Evolutionary conservation across 2,797 vertebrate species (phyloP).

Genomic region (Decapterus maruadsi): DNA sequence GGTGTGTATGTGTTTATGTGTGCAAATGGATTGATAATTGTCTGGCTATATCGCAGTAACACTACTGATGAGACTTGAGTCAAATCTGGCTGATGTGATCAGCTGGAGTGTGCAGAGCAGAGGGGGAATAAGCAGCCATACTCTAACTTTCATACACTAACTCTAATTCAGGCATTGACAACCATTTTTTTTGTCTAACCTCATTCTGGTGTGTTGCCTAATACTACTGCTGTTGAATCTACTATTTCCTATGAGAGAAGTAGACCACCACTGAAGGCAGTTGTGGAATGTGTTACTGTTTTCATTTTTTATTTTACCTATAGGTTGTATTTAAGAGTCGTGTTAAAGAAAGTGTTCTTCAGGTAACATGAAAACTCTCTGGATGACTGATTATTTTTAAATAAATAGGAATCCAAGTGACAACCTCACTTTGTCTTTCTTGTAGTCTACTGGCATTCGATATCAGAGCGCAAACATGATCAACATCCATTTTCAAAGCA

Average conservation of each 20-base stretch:
- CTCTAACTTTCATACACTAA: neutral
- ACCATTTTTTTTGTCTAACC: constrained; percentile 25
- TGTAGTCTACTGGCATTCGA: neutral
- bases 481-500: no score
- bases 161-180: constrained; percentile 7
- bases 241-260: constrained; percentile 6
- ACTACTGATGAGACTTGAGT: neutral
- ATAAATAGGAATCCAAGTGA: constrained; percentile 33
- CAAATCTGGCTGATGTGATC: neutral
- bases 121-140: constrained; percentile 50
- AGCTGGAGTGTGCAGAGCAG: neutral
- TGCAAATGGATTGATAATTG: no score
- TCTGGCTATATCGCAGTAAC: neutral
- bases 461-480: no score
- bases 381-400: constrained; percentile 26
- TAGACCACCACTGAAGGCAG: neutral
- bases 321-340: no score
- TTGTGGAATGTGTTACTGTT: neutral
- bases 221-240: constrained; percentile 20
- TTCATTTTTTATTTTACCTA: no score
- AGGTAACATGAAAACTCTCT: constrained; percentile 9
- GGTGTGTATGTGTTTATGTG: neutral
- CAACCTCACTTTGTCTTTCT: neutral
- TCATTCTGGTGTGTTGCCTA: constrained; percentile 26
- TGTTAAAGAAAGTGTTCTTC: no score